Evolutionary conservation across 2,113 vertebrate genomes (phyloP).

Genomic region (Zosterops pallidus): DNA sequence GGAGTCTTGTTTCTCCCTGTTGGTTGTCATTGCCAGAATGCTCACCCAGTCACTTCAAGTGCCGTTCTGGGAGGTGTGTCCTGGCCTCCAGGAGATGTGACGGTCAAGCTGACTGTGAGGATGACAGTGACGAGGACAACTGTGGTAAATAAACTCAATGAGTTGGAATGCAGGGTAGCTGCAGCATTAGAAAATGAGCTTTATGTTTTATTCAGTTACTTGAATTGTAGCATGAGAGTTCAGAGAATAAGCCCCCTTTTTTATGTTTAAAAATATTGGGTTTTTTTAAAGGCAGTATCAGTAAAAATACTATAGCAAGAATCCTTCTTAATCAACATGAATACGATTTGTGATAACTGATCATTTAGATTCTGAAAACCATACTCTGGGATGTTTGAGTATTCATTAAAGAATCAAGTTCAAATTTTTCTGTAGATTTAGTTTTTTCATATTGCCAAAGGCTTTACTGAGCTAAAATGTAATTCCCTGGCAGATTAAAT

Average conservation of each 20-base stretch:
- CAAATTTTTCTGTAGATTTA: neutral
- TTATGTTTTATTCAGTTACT: neutral
- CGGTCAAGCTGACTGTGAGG: conserved; percentile 91
- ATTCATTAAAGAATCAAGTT: neutral
- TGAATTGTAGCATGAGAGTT: neutral
- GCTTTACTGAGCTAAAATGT: neutral
- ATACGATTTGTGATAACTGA: neutral
- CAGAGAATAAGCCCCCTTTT: neutral
- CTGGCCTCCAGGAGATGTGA: conserved; percentile 90
- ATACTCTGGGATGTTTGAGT: neutral
- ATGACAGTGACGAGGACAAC: conserved; percentile 92
- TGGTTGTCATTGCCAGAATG: conserved; percentile 82
- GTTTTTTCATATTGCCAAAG: neutral
- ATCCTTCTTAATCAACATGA: neutral
- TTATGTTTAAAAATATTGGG: neutral
- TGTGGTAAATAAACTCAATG: conserved; percentile 80
- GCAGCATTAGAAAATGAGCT: neutral
- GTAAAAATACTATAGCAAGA: neutral
- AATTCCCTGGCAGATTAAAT: neutral
- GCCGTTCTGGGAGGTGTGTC: conserved; percentile 88
- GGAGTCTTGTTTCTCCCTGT: neutral
- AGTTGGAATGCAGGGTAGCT: neutral
- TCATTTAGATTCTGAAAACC: neutral
- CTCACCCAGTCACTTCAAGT: conserved; percentile 95
- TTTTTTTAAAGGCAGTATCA: neutral